Evolutionary conservation across 2,797 vertebrate genomes (phyloP).

Genomic region (Sebastes variabilis): DNA sequence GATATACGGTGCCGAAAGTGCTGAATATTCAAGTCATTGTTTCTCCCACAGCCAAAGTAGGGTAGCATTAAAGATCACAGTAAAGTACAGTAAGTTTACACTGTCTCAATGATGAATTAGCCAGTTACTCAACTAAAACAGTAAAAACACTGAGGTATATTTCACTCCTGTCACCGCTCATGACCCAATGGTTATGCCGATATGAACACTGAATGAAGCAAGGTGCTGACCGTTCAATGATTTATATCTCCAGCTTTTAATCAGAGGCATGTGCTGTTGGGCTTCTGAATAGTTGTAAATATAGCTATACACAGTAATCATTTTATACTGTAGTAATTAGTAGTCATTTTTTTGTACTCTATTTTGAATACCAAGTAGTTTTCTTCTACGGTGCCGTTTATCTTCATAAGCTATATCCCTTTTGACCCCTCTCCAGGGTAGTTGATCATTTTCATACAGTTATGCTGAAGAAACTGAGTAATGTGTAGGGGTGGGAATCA

Average conservation of each 20-base stretch:
- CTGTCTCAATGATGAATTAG: conserved; percentile 48
- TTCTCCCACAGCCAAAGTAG: conserved; percentile 36
- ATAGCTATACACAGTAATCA: background rate
- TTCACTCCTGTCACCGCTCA: conserved; percentile 42
- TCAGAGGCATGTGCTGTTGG: conserved; percentile 5
- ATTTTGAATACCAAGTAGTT: background rate
- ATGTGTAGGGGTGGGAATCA: too few species aligned
- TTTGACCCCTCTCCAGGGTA: background rate
- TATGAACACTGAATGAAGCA: conserved; percentile 24
- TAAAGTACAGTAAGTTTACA: conserved; percentile 16
- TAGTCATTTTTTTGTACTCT: background rate
- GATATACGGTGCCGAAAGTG: conserved; percentile 40
- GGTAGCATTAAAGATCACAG: conserved; percentile 32
- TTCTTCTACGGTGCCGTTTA: background rate
- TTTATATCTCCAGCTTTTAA: conserved; percentile 37
- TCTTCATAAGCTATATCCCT: background rate
- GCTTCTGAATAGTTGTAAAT: conserved; percentile 15
- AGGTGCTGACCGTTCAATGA: conserved; percentile 12
- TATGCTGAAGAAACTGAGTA: too few species aligned
- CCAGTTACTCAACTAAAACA: conserved; percentile 43
- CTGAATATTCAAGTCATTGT: conserved; percentile 52
- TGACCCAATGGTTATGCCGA: conserved; percentile 25
- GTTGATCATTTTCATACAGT: background rate
- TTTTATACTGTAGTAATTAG: background rate
- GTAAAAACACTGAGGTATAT: conserved; percentile 44